Percentiles rank a stretch among this genome's conserved stretches.
Evolutionary conservation across 1,140 invertebrate genomes (phyloP).

Genomic region (Pogonognathellus flavescens): DNA sequence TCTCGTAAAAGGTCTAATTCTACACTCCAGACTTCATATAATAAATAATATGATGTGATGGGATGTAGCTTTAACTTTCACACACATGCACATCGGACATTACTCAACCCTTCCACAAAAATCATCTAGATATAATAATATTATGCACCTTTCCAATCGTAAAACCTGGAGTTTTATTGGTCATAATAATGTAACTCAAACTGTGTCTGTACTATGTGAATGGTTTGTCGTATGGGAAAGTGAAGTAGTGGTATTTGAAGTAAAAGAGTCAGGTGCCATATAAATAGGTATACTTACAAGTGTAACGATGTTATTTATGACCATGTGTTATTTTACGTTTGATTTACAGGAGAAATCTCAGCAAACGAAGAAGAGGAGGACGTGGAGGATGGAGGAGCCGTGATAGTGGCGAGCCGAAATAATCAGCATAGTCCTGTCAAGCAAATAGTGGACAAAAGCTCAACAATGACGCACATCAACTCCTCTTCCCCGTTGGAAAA

Average conservation of each 20-base stretch:
- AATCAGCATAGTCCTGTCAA: conserved; percentile 40
- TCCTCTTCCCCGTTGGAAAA: conserved; percentile 25
- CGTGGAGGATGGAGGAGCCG: conserved; percentile 38
- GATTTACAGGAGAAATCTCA: conserved; percentile 64
- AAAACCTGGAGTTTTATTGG: too few species aligned
- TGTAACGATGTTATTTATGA: not conserved
- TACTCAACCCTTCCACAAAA: too few species aligned
- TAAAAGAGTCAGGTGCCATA: not conserved
- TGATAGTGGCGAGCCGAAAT: conserved; percentile 32
- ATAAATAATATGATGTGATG: too few species aligned
- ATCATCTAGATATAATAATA: not conserved
- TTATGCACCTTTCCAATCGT: not conserved
- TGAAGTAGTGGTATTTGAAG: not conserved
- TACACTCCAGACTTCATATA: not conserved
- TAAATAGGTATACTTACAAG: not conserved
- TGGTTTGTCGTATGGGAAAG: too few species aligned
- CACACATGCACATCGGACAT: too few species aligned
- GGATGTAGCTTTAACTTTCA: not conserved
- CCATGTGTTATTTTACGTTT: not conserved
- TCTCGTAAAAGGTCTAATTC: not conserved
- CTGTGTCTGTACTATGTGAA: too few species aligned
- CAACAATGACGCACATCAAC: conserved; percentile 52
- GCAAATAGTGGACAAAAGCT: not conserved
- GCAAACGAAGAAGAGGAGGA: conserved; percentile 66
- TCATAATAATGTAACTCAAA: too few species aligned